Conservation (phyloP, 2,888 invertebrate species). For the Sclerodermus sp. region DNA sequence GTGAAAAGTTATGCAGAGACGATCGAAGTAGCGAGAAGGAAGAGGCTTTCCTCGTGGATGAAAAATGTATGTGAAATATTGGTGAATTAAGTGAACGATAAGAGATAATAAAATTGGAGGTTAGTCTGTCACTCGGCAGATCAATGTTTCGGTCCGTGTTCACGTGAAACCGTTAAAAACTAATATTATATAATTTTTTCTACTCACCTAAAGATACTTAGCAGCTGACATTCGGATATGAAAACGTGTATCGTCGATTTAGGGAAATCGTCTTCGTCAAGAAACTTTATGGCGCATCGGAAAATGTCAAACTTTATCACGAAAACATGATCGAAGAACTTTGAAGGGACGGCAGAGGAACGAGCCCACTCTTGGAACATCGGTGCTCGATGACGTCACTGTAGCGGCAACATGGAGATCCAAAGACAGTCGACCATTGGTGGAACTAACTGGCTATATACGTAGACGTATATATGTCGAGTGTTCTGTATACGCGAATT, state of each 20-base stretch:
- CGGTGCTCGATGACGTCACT: constrained; percentile 45
- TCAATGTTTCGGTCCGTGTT: constrained; percentile 25
- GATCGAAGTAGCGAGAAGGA: no score
- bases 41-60: no score
- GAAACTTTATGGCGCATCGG: constrained; percentile 19
- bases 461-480: no score
- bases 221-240: constrained; percentile 11
- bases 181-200: constrained; percentile 32
- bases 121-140: constrained; percentile 42
- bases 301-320: constrained; percentile 35
- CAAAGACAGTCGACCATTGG: not conserved
- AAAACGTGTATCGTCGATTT: constrained; percentile 4
- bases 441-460: no score
- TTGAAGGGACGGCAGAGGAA: constrained; percentile 30
- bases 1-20: no score
- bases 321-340: constrained; percentile 40
- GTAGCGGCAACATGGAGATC: constrained; percentile 46
- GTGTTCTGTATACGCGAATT: no score
- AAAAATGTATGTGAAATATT: no score
- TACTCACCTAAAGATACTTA: constrained; percentile 28
- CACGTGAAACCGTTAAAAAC: constrained; percentile 16
- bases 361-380: constrained; percentile 35
- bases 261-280: constrained; percentile 5
- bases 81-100: no score
- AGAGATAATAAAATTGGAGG: constrained; percentile 29